These are phyloP conservation scores for Lasiurus cinereus DNA, from an alignment of 2,113 vertebrate genomes.

Conservation along the genomic window DNA sequence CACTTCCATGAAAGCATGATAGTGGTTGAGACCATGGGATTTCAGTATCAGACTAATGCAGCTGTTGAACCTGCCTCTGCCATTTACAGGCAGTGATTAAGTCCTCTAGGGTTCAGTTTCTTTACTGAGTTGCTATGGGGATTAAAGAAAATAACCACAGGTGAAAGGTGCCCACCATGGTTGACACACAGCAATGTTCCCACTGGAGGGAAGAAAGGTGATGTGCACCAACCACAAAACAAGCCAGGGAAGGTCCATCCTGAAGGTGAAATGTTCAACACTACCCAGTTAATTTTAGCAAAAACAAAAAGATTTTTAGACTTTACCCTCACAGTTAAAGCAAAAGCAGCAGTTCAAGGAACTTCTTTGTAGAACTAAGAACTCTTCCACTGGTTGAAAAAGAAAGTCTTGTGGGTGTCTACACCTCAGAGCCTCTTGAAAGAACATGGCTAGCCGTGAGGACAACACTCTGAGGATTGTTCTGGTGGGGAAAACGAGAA, in stretches of 20 bases:
- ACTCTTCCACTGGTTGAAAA: no score
- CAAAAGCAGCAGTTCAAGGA: no score
- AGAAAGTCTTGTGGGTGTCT: no score
- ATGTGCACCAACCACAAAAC: neutral
- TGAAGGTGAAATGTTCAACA: constrained; percentile 31
- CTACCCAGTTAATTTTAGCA: constrained; percentile 65
- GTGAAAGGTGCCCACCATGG: neutral
- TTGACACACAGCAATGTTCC: neutral
- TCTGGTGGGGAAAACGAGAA: constrained; percentile 56
- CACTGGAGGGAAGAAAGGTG: neutral
- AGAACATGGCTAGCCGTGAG: no score
- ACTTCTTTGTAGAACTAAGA: no score
- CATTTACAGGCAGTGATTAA: neutral
- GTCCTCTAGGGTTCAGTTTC: neutral
- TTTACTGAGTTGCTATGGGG: neutral
- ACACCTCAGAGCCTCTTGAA: no score
- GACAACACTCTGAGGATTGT: neutral
- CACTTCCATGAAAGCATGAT: neutral
- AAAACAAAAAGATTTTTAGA: constrained; percentile 27
- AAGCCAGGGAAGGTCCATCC: neutral
- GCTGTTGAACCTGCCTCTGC: neutral
- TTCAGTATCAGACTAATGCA: constrained; percentile 7
- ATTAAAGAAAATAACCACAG: neutral
- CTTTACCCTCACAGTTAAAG: no score
- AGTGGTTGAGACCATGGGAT: neutral